phyloP scores from a whole-genome alignment of 2,888 invertebrate species.

The Chaetogeoica ovagalla region DNA sequence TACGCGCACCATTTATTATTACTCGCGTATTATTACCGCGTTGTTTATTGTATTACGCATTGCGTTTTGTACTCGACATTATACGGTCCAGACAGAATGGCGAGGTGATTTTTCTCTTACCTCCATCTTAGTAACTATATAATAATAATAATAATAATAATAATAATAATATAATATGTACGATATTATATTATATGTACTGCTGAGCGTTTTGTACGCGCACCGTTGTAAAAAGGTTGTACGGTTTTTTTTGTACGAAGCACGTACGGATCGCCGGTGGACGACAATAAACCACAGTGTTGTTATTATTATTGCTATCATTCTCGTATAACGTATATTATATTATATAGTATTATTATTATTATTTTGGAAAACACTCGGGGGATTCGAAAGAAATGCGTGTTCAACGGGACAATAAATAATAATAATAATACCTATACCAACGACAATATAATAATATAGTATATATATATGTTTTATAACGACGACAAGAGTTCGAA shows the following conservation, averaged over 20 bases:
- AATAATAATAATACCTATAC: no score
- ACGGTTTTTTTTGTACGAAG: slow-evolving; percentile 19
- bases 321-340: background rate
- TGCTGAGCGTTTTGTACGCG: background rate
- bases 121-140: no score
- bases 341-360: background rate
- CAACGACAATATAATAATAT: no score
- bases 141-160: no score
- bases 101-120: background rate
- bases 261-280: background rate
- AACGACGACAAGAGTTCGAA: no score
- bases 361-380: slow-evolving; percentile 20
- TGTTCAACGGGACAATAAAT: background rate
- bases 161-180: background rate
- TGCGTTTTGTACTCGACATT: background rate
- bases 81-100: slow-evolving; percentile 21
- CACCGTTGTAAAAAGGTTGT: slow-evolving; percentile 22
- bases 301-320: background rate
- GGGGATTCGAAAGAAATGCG: background rate
- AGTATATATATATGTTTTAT: no score
- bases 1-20: no score
- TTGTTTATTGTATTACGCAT: no score
- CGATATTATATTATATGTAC: slow-evolving; percentile 16
- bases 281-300: slow-evolving; percentile 10
- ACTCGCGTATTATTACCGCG: no score